Conservation (phyloP, 2,888 invertebrate genomes). For the Callyntrura sp. region DNA sequence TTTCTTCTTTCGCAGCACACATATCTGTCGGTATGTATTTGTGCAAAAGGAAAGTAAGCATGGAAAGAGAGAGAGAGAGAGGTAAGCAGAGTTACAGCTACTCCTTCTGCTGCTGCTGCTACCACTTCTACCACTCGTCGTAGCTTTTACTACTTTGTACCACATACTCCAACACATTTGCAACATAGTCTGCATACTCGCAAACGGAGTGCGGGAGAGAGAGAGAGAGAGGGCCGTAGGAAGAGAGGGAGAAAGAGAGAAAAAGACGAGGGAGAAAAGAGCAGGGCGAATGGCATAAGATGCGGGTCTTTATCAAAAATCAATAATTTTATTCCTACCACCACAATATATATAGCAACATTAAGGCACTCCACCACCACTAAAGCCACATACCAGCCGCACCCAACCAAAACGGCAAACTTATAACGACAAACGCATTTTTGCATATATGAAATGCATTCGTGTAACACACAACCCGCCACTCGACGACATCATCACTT, state of each 20-base stretch:
- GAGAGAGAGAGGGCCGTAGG: neutral
- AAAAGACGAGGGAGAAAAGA: constrained; percentile 64
- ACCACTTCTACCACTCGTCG: constrained; percentile 14
- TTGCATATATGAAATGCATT: constrained; percentile 71
- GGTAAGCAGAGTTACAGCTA: constrained; percentile 38
- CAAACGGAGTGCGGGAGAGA: neutral
- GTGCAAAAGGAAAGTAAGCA: neutral
- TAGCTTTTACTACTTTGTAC: constrained; percentile 54
- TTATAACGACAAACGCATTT: constrained; percentile 71
- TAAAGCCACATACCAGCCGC: constrained; percentile 67
- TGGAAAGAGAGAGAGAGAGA: neutral
- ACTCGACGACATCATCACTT: constrained; percentile 36
- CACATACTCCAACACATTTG: constrained; percentile 60
- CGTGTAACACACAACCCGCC: constrained; percentile 14
- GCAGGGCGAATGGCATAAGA: constrained; percentile 73
- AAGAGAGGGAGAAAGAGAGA: constrained; percentile 19
- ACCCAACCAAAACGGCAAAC: constrained; percentile 67
- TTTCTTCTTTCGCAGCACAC: constrained; percentile 49
- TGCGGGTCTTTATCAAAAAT: constrained; percentile 78
- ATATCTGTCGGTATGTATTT: constrained; percentile 41
- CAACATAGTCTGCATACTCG: constrained; percentile 73
- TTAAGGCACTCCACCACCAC: constrained; percentile 51
- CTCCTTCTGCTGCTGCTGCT: constrained; percentile 17
- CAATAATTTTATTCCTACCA: constrained; percentile 76
- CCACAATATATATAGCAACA: constrained; percentile 71